A percentile compares a stretch with the other conserved stretches of the same genome.
Conservation (phyloP, 2,797 vertebrate genomes). For the Carcharodon carcharias region DNA sequence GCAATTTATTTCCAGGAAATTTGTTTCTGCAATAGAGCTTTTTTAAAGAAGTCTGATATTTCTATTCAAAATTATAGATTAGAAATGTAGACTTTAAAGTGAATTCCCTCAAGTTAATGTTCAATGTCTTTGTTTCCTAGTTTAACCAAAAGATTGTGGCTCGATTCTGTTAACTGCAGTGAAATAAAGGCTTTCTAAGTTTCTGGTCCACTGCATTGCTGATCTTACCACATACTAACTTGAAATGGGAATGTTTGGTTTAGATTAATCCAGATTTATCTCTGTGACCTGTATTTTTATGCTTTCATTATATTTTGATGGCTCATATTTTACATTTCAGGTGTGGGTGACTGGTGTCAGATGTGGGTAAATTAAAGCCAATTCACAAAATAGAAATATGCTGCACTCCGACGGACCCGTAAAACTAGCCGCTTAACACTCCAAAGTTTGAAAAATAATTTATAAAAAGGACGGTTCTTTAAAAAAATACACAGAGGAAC, state of each 20-base stretch:
- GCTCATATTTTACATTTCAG: not conserved
- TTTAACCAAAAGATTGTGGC: not conserved
- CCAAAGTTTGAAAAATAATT: conserved; percentile 24
- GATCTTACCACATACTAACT: not conserved
- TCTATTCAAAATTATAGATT: conserved; percentile 12
- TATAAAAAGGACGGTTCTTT: not conserved
- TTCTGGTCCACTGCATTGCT: not conserved
- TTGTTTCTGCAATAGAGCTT: not conserved
- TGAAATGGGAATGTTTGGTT: not conserved
- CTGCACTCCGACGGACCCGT: not conserved
- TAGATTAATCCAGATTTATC: not conserved
- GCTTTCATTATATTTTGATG: not conserved
- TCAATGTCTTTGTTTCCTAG: not conserved
- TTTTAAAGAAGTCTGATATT: not conserved
- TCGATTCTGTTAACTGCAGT: not conserved
- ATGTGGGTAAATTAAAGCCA: not conserved
- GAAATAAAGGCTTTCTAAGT: not conserved
- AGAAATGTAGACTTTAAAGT: not conserved
- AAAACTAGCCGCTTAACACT: not conserved
- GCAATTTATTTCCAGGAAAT: not conserved
- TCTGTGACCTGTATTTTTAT: not conserved
- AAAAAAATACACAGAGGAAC: too few species aligned
- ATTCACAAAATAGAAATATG: not conserved
- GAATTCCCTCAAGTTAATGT: not conserved
- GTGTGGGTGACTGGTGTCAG: not conserved